Conservation (phyloP, 2,113 vertebrate genomes). For the Nothocercus nigrocapillus region DNA sequence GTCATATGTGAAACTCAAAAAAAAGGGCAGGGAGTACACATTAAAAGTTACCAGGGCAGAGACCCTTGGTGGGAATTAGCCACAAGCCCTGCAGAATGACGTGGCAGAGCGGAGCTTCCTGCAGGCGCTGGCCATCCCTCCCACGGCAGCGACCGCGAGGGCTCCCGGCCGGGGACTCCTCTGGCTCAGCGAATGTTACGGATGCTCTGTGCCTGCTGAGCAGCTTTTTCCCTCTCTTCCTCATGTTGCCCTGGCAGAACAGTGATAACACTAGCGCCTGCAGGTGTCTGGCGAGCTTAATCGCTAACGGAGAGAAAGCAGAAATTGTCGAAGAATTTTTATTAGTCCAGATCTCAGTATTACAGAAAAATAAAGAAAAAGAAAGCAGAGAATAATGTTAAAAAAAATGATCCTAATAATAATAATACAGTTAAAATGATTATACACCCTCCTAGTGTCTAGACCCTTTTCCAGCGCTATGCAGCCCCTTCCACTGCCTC, state of each 20-base stretch:
- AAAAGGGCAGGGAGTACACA: neutral
- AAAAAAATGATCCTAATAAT: neutral
- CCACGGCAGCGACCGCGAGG: neutral
- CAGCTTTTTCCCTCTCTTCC: neutral
- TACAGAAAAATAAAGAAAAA: neutral
- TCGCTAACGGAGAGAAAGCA: conserved; percentile 1
- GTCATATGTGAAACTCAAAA: neutral
- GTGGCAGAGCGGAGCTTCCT: neutral
- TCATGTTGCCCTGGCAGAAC: neutral
- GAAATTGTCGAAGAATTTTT: neutral
- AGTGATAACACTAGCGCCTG: neutral
- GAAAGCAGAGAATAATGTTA: neutral
- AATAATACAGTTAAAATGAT: neutral
- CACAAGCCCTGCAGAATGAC: neutral
- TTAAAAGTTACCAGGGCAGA: neutral
- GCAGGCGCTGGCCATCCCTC: neutral
- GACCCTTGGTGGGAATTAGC: neutral
- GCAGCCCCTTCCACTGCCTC: neutral
- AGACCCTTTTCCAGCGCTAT: neutral
- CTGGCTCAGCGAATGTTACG: neutral
- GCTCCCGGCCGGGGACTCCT: neutral
- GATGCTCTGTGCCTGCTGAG: neutral
- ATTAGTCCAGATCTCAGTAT: neutral
- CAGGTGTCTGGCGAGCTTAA: neutral
- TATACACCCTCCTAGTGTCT: neutral